Evolutionary conservation across 1,140 invertebrate species (phyloP).

Genomic region (Tenebrio molitor): DNA sequence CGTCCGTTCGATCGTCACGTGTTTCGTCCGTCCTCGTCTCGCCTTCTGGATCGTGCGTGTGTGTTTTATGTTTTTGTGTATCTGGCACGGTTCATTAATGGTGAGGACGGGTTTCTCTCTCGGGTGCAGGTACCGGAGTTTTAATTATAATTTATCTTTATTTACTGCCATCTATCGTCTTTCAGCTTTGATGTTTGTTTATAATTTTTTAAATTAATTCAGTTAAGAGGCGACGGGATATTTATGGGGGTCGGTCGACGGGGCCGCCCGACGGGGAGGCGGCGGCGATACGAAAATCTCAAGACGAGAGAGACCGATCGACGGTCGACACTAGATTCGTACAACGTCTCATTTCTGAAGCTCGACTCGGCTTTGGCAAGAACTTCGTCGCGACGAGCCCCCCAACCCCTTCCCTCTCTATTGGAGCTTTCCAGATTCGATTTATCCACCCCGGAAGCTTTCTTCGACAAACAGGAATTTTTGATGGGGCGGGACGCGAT

Average conservation of each 20-base stretch:
- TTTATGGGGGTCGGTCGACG: background rate
- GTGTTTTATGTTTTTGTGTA: slow-evolving; percentile 30
- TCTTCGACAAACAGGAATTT: no score
- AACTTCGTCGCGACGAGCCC: no score
- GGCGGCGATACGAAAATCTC: background rate
- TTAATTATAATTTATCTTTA: slow-evolving; percentile 45
- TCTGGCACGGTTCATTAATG: slow-evolving; percentile 40
- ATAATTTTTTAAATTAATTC: slow-evolving; percentile 39
- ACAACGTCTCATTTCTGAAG: no score
- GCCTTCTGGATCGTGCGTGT: no score
- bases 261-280: background rate
- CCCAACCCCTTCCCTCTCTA: no score
- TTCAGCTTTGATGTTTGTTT: slow-evolving; percentile 36
- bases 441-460: no score
- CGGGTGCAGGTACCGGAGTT: slow-evolving; percentile 34
- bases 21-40: background rate
- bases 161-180: slow-evolving; percentile 44
- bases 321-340: no score
- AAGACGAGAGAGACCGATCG: background rate
- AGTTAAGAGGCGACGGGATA: background rate
- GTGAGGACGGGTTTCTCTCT: slow-evolving; percentile 37
- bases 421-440: no score
- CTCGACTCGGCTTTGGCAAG: no score
- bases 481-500: no score
- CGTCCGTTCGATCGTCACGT: no score